A percentile compares a stretch with the other conserved stretches of the same genome.
Evolutionary conservation across 2,888 invertebrate genomes (phyloP).

Genomic region (Drosophila nigricruria): DNA sequence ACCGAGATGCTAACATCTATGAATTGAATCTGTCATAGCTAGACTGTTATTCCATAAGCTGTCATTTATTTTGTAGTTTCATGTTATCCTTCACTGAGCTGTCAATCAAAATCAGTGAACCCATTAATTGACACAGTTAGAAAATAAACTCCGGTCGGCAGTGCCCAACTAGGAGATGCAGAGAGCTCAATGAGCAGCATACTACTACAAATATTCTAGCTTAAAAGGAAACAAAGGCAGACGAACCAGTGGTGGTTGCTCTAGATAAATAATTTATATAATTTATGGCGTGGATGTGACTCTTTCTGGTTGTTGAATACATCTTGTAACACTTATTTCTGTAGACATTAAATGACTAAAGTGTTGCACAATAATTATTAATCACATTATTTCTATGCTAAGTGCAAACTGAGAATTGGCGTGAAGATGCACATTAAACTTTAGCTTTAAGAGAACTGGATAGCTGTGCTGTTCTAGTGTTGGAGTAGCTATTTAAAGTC

Average conservation of each 20-base stretch:
- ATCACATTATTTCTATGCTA: constrained; percentile 2
- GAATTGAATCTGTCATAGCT: background rate
- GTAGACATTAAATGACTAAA: background rate
- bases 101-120: constrained; percentile 3
- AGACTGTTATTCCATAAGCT: background rate
- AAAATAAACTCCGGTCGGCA: background rate
- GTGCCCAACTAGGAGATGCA: no score
- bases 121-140: background rate
- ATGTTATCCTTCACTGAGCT: background rate
- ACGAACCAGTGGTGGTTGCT: no score
- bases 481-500: background rate
- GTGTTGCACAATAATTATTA: background rate
- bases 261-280: background rate
- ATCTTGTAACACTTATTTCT: background rate
- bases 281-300: no score
- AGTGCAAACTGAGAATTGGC: background rate
- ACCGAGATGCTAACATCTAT: background rate
- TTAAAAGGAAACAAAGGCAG: no score
- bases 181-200: background rate
- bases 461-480: background rate
- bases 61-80: background rate
- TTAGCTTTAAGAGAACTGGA: background rate
- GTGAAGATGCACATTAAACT: background rate
- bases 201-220: background rate
- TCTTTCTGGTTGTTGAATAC: no score